phyloP scores from a whole-genome alignment of 1,140 invertebrate genomes.

The Octopus bimaculoides region DNA sequence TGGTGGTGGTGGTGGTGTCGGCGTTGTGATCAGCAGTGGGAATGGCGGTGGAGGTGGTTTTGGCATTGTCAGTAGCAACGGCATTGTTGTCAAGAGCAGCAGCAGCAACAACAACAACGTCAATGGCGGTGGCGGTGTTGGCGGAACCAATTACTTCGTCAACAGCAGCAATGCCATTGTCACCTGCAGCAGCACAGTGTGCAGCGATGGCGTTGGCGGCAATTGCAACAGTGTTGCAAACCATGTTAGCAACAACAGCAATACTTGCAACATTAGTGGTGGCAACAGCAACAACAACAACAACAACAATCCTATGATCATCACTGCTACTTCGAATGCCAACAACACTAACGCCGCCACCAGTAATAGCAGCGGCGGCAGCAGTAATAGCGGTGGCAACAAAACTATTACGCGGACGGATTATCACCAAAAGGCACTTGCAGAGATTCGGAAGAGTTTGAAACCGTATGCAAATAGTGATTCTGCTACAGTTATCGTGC shows the following conservation, averaged over 20 bases:
- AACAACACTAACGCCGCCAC: constrained; percentile 37
- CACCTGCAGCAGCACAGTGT: constrained; percentile 34
- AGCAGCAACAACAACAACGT: neutral
- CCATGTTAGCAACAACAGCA: neutral
- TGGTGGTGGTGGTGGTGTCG: too few relatives aligned
- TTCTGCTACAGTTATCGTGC: constrained; percentile 65
- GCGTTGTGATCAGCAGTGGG: constrained; percentile 28
- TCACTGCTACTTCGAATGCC: constrained; percentile 28
- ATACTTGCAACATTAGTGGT: constrained; percentile 2
- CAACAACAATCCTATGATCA: too few relatives aligned
- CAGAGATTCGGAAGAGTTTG: constrained; percentile 81
- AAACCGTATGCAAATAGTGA: constrained; percentile 67
- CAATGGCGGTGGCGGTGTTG: neutral
- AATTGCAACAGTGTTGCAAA: constrained; percentile 19
- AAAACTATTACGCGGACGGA: constrained; percentile 28
- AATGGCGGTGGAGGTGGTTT: constrained; percentile 38
- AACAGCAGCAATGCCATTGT: constrained; percentile 28
- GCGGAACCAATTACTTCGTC: too few relatives aligned
- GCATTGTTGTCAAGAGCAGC: constrained; percentile 20
- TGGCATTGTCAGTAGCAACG: constrained; percentile 33
- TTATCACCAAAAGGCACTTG: constrained; percentile 83
- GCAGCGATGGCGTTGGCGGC: constrained; percentile 35
- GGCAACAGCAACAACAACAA: neutral
- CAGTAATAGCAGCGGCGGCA: constrained; percentile 33
- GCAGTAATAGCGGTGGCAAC: constrained; percentile 20